Base-by-base conservation (phyloP, 2,888 invertebrate genomes). In the Drosophila infuscata region DNA sequence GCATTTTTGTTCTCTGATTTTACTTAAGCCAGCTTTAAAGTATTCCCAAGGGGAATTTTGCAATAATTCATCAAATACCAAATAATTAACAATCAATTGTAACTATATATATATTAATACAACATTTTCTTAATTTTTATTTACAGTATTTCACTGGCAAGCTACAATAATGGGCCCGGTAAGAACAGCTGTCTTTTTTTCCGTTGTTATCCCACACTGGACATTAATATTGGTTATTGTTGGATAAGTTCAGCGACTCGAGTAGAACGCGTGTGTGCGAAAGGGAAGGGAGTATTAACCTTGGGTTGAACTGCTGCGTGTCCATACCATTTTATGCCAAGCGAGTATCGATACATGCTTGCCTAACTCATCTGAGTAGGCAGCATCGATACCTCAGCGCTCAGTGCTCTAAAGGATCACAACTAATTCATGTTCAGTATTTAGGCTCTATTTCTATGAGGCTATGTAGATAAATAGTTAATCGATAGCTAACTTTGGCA, bases 121-220 rank as follows among this genome's bases (percentile, higher is more conserved):
- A 5, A 29, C 25, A 25, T 25, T 25, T 6, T 80, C 46, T 79
- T 65, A 87, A 69, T 29, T 91, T 92, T 46, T 93, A 84, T 94
- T 96, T 97, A 91, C 95, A 99, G 98, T 99, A 94, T 99, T 99
- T 96, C 99, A 99, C 94, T 99, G 99, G 99, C 99, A 99, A 95
- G 99, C 99, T 94, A 99, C 99, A 95, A 99, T 99, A 94, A 99
- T 99, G 98, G 99, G 99, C 95, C 99, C 99, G 92, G 92, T 92
- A 92, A 92, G 56, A 56, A 57, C 54, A 60, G n/a, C 53, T 58
- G 51, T 63, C 20, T 30, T 38, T 56, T 53, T 36, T 17, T 20
- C 3, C n/a, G 8, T 35, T 35, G 52, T 12, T 38, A 11, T 53
- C 8, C n/a, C 35, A 53, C 30, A 56, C 41, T 30, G 38, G 48